Conservation (phyloP, 2,888 invertebrate species). For the Hemithea aestivaria region DNA sequence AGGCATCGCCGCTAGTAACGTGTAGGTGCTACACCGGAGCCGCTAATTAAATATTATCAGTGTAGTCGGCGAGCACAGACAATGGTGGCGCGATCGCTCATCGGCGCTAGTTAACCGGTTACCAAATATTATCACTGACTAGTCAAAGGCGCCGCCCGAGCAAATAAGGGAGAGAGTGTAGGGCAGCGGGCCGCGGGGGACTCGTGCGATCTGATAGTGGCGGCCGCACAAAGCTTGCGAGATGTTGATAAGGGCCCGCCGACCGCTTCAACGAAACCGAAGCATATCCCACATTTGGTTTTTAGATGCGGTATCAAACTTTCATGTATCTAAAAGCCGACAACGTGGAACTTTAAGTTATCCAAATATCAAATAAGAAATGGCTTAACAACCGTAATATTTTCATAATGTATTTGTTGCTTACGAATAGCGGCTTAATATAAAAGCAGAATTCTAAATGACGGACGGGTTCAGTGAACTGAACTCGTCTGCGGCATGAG, state of each 20-base stretch:
- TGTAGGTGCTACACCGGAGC: slow-evolving; percentile 68
- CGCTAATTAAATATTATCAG: slow-evolving; percentile 78
- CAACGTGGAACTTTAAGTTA: slow-evolving; percentile 7
- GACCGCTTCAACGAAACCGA: slow-evolving; percentile 48
- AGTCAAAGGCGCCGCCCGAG: slow-evolving; percentile 68
- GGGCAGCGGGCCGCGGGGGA: slow-evolving; percentile 34
- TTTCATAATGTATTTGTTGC: slow-evolving; percentile 34
- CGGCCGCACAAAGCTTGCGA: slow-evolving; percentile 56
- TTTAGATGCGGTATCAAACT: slow-evolving; percentile 34
- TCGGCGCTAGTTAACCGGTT: slow-evolving; percentile 70
- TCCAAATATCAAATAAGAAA: slow-evolving; percentile 9
- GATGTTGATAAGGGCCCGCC: slow-evolving; percentile 58
- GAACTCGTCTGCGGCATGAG: slow-evolving; percentile 43
- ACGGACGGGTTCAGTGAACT: slow-evolving; percentile 53
- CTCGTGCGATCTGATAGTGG: slow-evolving; percentile 61
- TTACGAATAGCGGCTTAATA: slow-evolving; percentile 56
- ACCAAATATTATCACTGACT: slow-evolving; percentile 68
- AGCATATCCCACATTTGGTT: slow-evolving; percentile 48
- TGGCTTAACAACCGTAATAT: slow-evolving; percentile 12
- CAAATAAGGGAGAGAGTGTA: slow-evolving; percentile 51
- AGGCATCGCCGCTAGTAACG: slow-evolving; percentile 42
- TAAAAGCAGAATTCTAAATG: slow-evolving; percentile 62
- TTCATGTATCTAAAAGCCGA: slow-evolving; percentile 19
- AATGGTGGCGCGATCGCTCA: slow-evolving; percentile 64
- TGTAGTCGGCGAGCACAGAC: slow-evolving; percentile 64